Evolutionary conservation across 2,888 invertebrate species (phyloP), one percentile per base, ranked within the genome.

Genomic region (Andrena marginata): DNA sequence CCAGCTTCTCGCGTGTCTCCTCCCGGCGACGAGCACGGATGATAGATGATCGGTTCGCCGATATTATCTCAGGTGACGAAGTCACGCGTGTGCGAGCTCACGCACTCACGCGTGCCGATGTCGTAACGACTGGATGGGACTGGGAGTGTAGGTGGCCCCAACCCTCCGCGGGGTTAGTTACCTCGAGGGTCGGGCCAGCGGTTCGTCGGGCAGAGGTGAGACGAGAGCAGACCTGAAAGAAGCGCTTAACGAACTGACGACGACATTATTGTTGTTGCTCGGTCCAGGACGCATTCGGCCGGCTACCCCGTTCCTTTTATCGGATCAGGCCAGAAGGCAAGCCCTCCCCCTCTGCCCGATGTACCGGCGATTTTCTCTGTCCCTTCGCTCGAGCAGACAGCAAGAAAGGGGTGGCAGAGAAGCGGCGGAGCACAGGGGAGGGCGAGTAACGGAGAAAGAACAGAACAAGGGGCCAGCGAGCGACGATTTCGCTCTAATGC

Each of bases 211-310:
- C 51, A 63, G 72, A 63, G 72, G 73, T 65, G 78, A 78, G 82
- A 82, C 79, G 69, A 70, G 78, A 67, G 64, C 69, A 67, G 83
- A 33, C 68, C 83, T 88, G 90, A 91, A 91, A 90, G 89, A 91
- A 89, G 85, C 87, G 89, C 91, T 92, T 91, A 92, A 92, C 91
- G 92, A 92, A 92, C 91, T 90, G 88, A 90, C 91, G 89, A 91
- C 89, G 91, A 91, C 88, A 91, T 92, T 90, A 91, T 92, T 92
- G 91, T 92, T 91, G 90, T 87, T 90, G 87, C 88, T 85, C 80
- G 82, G 81, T 83, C 84, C 85, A 86, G 89, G 84, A 87, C 82
- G 86, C 85, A 85, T 89, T 89, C 86, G 86, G 77, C 85, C 80
- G 87, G 87, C 87, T 89, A 89, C 87, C 89, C 42, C 91, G 89